These are phyloP conservation scores for Diarsia dahlii DNA, from an alignment of 2,888 invertebrate species.

Conservation along the genomic window DNA sequence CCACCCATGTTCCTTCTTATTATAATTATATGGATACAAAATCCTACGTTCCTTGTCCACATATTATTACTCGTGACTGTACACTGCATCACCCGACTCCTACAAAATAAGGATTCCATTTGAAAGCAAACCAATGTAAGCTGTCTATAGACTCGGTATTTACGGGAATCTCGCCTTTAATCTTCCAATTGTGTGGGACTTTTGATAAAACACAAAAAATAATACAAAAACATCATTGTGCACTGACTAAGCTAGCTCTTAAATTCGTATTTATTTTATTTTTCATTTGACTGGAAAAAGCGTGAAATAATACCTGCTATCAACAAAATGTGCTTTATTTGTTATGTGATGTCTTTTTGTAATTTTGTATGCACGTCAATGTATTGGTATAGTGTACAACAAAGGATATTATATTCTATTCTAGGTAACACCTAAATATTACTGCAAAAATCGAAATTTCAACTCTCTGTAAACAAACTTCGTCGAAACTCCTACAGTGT, in stretches of 20 bases:
- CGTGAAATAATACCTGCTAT: no score
- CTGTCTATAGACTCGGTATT: constrained; percentile 3
- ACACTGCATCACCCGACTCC: background rate
- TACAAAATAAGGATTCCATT: constrained; percentile 24
- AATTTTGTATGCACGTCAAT: no score
- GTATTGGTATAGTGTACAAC: no score
- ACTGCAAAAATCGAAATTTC: no score
- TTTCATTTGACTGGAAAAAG: background rate
- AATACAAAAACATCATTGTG: constrained; percentile 4
- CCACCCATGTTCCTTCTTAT: no score
- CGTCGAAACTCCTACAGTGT: no score
- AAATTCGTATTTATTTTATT: background rate
- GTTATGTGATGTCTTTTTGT: no score
- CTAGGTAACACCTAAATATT: no score
- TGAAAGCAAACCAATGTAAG: constrained; percentile 46
- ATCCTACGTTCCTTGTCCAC: background rate
- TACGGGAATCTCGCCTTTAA: constrained; percentile 1
- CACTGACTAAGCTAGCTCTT: background rate
- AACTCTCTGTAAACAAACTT: no score
- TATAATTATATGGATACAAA: no score
- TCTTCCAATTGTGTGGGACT: constrained; percentile 8
- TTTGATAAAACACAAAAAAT: constrained; percentile 14
- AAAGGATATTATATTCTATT: no score
- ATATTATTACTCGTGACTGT: background rate
- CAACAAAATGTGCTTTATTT: no score